Evolutionary conservation across 64 coral and sea anemone species (phyloP).

Genomic region (Montipora efflorescens): DNA sequence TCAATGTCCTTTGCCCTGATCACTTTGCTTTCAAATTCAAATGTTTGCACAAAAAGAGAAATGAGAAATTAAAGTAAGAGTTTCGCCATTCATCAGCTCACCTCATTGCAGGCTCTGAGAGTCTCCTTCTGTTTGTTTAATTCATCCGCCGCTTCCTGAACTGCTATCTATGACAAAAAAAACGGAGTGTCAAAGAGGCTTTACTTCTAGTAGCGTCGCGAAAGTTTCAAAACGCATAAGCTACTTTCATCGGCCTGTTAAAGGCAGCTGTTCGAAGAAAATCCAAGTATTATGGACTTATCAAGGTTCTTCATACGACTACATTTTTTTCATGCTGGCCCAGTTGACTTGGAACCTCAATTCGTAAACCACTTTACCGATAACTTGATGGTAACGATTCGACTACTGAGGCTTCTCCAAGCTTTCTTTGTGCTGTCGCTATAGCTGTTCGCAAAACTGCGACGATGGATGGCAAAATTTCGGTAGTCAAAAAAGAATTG

Average conservation of each 20-base stretch:
- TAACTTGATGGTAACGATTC: no score
- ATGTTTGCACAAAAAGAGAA: no score
- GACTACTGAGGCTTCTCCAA: no score
- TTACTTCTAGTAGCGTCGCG: background rate
- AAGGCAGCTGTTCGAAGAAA: background rate
- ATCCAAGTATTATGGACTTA: background rate
- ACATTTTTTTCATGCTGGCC: background rate
- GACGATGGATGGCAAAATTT: no score
- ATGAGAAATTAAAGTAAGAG: no score
- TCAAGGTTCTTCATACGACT: background rate
- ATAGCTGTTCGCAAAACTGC: no score
- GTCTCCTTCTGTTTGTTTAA: constrained; percentile 94
- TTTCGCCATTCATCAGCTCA: background rate
- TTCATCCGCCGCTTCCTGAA: constrained; percentile 82
- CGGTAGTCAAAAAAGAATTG: no score
- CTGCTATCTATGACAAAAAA: constrained; percentile 68
- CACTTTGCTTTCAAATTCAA: no score
- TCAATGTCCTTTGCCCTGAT: no score
- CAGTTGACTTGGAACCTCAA: no score
- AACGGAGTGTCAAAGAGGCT: background rate
- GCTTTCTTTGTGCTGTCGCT: no score
- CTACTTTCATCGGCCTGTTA: background rate
- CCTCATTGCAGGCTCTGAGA: constrained; percentile 84
- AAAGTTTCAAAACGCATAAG: background rate
- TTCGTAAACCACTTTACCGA: no score